Conservation (phyloP, 2,113 vertebrate genomes). For the Etheostoma cragini region DNA sequence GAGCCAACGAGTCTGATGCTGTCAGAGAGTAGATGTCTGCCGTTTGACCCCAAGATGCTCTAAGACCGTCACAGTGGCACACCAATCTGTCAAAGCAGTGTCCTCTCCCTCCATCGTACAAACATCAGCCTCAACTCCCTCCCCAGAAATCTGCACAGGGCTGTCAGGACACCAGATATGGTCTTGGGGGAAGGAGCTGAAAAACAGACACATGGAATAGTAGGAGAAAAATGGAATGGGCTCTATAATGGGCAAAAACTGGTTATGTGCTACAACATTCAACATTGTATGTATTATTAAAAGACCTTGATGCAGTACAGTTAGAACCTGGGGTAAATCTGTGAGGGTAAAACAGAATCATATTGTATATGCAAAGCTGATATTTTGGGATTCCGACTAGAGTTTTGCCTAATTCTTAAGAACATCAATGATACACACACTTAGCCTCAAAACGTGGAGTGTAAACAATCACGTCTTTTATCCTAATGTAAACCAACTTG, state of each 20-base stretch:
- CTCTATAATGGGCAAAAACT: constrained; percentile 41
- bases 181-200: constrained; percentile 21
- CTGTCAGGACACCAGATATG: constrained; percentile 43
- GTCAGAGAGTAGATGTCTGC: constrained; percentile 66
- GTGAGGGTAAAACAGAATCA: constrained; percentile 15
- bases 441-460: not conserved
- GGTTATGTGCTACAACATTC: constrained; percentile 23
- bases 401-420: constrained; percentile 5
- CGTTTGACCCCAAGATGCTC: constrained; percentile 70
- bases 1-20: constrained; percentile 54
- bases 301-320: constrained; percentile 7
- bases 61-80: constrained; percentile 46
- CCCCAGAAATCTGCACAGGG: not conserved
- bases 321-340: not conserved
- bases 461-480: constrained; percentile 18
- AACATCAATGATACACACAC: constrained; percentile 23
- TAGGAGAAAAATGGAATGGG: constrained; percentile 31
- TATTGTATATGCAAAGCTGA: not conserved
- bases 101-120: constrained; percentile 56
- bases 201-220: constrained; percentile 45
- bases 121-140: constrained; percentile 33
- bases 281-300: constrained; percentile 41
- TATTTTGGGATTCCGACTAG: constrained; percentile 1
- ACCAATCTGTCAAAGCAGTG: constrained; percentile 74
- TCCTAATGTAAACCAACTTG: constrained; percentile 49